Evolutionary conservation across 2,113 vertebrate species (phyloP).

Genomic region (Phoxinus phoxinus): DNA sequence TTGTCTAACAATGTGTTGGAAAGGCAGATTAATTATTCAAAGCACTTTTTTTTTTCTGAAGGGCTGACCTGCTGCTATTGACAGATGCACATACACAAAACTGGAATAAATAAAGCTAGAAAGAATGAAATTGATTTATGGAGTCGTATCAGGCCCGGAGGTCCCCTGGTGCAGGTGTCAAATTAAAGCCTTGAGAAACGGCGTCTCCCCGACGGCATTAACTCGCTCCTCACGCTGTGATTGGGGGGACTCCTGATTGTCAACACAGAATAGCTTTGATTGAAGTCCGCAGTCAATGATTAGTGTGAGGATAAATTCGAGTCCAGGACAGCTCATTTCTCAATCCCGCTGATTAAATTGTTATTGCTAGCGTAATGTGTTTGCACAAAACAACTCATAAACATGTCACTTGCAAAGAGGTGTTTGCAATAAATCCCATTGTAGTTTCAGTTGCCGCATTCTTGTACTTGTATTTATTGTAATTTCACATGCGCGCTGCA

Average conservation of each 20-base stretch:
- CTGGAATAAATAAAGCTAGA: background rate
- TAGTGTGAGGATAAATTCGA: constrained; percentile 30
- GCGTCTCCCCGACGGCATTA: background rate
- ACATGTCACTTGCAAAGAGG: background rate
- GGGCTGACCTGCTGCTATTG: constrained; percentile 1
- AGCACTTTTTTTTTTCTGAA: constrained; percentile 7
- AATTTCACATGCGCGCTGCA: background rate
- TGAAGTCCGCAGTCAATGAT: constrained; percentile 33
- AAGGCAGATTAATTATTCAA: constrained; percentile 14
- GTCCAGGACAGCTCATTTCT: constrained; percentile 16
- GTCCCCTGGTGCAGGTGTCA: constrained; percentile 28
- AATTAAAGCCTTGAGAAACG: constrained; percentile 38
- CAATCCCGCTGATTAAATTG: constrained; percentile 21
- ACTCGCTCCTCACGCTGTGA: constrained; percentile 1
- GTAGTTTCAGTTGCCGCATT: background rate
- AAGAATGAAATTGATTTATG: constrained; percentile 20
- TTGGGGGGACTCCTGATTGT: constrained; percentile 21
- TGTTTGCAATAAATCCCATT: constrained; percentile 23
- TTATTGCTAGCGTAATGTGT: constrained; percentile 16
- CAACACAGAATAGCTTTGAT: constrained; percentile 15
- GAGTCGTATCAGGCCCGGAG: constrained; percentile 6
- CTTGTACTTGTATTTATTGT: constrained; percentile 6
- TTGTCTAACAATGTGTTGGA: background rate
- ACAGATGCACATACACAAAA: constrained; percentile 15
- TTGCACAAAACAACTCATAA: constrained; percentile 32